These are phyloP conservation scores for Drosophila macrothrix DNA, from an alignment of 2,888 invertebrate species.

Conservation along the genomic window DNA sequence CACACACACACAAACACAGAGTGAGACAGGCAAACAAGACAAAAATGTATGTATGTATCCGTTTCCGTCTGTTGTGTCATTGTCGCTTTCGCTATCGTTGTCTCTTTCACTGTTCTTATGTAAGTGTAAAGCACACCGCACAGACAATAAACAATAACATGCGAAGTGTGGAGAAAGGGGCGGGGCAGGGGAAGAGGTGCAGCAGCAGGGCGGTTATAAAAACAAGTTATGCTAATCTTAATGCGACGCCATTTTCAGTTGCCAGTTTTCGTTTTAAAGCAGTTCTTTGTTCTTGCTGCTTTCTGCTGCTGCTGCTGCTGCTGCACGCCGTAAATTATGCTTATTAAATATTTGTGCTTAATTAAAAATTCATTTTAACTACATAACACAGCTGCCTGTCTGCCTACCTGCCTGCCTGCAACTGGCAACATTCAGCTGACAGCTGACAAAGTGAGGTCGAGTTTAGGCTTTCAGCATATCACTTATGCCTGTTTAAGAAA, in stretches of 20 bases:
- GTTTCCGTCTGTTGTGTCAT: conserved; percentile 50
- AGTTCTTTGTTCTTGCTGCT: conserved; percentile 45
- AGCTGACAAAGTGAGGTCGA: conserved; percentile 31
- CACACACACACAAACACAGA: neutral
- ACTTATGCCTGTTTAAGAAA: neutral
- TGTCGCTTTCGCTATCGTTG: conserved; percentile 33
- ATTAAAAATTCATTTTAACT: conserved; percentile 68
- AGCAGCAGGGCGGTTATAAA: conserved; percentile 46
- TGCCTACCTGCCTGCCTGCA: neutral
- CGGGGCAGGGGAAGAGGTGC: neutral
- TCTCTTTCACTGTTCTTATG: conserved; percentile 51
- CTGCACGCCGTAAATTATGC: conserved; percentile 58
- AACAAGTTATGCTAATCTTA: conserved; percentile 75
- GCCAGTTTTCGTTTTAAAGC: conserved; percentile 53
- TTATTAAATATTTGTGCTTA: conserved; percentile 76
- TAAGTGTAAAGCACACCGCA: conserved; percentile 50
- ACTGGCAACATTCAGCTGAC: conserved; percentile 19
- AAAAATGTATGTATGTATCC: conserved; percentile 65
- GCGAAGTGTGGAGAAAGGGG: conserved; percentile 5
- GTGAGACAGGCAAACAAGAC: conserved; percentile 21
- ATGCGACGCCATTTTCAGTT: conserved; percentile 61
- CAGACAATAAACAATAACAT: conserved; percentile 23
- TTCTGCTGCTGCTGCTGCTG: conserved; percentile 21
- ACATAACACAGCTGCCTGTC: conserved; percentile 27
- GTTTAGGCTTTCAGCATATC: neutral